Percentiles rank a stretch among this genome's conserved stretches.
phyloP scores from a whole-genome alignment of 1,140 invertebrate species.

The Sweltsa coloradensis region DNA sequence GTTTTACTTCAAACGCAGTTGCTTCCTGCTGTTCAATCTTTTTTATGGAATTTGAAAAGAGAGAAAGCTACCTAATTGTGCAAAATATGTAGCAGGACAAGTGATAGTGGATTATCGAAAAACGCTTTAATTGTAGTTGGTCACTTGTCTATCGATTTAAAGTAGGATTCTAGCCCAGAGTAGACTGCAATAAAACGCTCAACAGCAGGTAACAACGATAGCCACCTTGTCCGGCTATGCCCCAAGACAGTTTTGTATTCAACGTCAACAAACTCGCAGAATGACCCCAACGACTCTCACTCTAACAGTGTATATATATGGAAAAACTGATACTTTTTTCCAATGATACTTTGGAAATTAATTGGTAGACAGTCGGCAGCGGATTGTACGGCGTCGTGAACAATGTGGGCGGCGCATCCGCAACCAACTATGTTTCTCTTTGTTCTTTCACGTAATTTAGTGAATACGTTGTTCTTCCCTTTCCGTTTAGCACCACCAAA shows the following conservation, averaged over 20 bases:
- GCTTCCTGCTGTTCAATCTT: too few species aligned
- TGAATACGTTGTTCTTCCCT: slow-evolving; percentile 19
- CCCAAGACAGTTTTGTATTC: slow-evolving; percentile 16
- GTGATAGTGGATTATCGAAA: too few species aligned
- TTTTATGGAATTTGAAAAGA: too few species aligned
- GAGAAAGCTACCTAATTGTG: too few species aligned
- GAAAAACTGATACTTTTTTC: slow-evolving; percentile 23
- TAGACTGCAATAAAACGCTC: too few species aligned
- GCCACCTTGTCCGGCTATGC: too few species aligned
- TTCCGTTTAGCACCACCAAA: slow-evolving; percentile 20
- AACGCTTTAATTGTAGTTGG: too few species aligned
- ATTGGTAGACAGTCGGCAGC: slow-evolving; percentile 19
- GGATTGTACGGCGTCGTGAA: slow-evolving; percentile 19
- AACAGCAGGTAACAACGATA: too few species aligned
- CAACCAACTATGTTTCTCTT: slow-evolving; percentile 15
- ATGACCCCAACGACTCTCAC: slow-evolving; percentile 19
- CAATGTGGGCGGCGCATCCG: slow-evolving; percentile 21
- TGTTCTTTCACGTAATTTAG: slow-evolving; percentile 17
- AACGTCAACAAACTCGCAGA: slow-evolving; percentile 18
- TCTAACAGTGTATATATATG: slow-evolving; percentile 19
- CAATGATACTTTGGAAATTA: slow-evolving; percentile 18
- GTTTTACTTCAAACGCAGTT: too few species aligned
- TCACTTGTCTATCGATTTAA: too few species aligned
- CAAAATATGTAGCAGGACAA: too few species aligned
- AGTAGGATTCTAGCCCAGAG: too few species aligned